phyloP scores from a whole-genome alignment of 2,113 vertebrate species.

The Ginglymostoma cirratum region DNA sequence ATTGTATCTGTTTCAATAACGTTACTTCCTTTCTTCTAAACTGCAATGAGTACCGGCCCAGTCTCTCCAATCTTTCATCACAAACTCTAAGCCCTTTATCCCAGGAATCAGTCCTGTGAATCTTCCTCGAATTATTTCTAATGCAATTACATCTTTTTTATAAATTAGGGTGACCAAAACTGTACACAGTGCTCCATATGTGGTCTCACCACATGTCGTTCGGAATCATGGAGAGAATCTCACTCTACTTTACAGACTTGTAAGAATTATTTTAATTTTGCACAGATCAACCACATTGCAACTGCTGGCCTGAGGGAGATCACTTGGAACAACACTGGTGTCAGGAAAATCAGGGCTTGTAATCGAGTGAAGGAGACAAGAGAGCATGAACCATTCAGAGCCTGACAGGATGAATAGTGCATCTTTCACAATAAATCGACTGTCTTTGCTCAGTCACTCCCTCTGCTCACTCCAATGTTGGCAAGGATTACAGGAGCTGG shows the following conservation, averaged over 20 bases:
- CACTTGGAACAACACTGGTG: neutral
- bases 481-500: neutral
- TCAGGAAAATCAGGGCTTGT: neutral
- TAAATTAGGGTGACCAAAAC: too few species aligned
- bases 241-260: neutral
- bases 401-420: neutral
- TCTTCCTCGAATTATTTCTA: too few species aligned
- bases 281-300: neutral
- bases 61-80: too few species aligned
- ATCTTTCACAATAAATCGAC: neutral
- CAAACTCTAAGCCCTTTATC: too few species aligned
- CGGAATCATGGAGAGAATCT: neutral
- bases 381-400: neutral
- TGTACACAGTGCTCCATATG: too few species aligned
- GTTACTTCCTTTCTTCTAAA: too few species aligned
- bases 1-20: too few species aligned
- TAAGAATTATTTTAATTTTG: neutral
- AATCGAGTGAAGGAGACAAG: neutral
- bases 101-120: too few species aligned
- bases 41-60: too few species aligned
- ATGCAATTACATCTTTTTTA: too few species aligned
- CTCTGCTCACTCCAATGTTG: neutral
- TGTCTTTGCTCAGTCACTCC: neutral
- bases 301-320: neutral
- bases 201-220: too few species aligned